Evolutionary conservation across 2,888 invertebrate genomes (phyloP).

Genomic region (Mantis religiosa): DNA sequence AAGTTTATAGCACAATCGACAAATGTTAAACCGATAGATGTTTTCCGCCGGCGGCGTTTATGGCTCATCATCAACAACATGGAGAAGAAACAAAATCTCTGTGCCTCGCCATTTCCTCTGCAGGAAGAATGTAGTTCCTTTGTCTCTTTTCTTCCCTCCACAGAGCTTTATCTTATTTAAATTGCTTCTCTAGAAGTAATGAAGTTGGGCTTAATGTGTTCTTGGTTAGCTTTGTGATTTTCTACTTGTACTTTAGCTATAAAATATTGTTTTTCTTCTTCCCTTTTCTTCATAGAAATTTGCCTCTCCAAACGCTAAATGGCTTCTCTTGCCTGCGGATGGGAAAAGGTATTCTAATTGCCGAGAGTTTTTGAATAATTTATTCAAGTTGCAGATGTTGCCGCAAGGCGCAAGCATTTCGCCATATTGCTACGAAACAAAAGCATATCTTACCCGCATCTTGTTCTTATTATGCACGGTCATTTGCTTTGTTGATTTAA

Average conservation of each 20-base stretch:
- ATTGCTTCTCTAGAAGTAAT: neutral
- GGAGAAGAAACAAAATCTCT: neutral
- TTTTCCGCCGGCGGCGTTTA: neutral
- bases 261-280: neutral
- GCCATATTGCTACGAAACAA: neutral
- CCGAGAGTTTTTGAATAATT: neutral
- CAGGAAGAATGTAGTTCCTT: neutral
- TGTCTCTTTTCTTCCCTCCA: neutral
- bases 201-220: neutral
- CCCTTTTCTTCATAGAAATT: neutral
- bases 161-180: neutral
- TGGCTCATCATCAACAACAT: neutral
- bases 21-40: neutral
- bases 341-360: neutral
- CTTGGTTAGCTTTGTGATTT: neutral
- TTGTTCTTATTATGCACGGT: neutral
- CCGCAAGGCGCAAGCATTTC: neutral
- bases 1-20: neutral
- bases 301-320: neutral
- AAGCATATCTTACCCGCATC: neutral
- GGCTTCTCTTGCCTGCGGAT: neutral
- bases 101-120: neutral
- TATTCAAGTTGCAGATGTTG: neutral
- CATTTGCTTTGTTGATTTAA: neutral
- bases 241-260: neutral